Percentiles rank a stretch among this genome's conserved stretches.
phyloP scores from a whole-genome alignment of 1,140 invertebrate genomes.

The Bombus turneri region DNA sequence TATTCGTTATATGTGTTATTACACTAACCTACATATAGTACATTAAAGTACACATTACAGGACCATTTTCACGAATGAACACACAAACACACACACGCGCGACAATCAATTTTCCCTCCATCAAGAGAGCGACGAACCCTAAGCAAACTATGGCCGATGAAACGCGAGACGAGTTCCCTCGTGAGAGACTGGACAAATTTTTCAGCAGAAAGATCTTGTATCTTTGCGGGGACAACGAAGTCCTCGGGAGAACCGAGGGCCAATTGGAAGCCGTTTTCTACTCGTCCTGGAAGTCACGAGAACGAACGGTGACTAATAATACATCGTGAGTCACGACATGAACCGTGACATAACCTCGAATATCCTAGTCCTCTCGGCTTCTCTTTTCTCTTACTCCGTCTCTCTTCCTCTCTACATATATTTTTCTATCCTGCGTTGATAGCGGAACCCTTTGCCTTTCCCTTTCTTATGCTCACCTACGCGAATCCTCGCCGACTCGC shows the following conservation, averaged over 20 bases:
- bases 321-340: slow-evolving; percentile 68
- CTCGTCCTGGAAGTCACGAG: slow-evolving; percentile 57
- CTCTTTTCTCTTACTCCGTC: neutral
- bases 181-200: slow-evolving; percentile 11
- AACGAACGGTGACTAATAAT: slow-evolving; percentile 65
- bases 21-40: neutral
- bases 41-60: neutral
- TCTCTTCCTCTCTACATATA: neutral
- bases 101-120: neutral
- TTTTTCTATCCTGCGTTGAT: neutral
- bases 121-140: neutral
- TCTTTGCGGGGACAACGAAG: neutral
- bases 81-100: neutral
- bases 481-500: neutral
- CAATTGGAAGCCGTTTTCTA: slow-evolving; percentile 55
- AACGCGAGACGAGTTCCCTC: neutral
- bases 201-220: slow-evolving; percentile 18
- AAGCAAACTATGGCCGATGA: neutral
- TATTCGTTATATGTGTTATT: neutral
- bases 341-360: slow-evolving; percentile 63
- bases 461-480: slow-evolving; percentile 19
- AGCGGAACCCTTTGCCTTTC: slow-evolving; percentile 17
- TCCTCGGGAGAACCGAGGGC: slow-evolving; percentile 8
- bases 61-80: neutral
- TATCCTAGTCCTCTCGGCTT: slow-evolving; percentile 31